Conservation (phyloP, 2,113 vertebrate species). For the Phalacrocorax aristotelis region DNA sequence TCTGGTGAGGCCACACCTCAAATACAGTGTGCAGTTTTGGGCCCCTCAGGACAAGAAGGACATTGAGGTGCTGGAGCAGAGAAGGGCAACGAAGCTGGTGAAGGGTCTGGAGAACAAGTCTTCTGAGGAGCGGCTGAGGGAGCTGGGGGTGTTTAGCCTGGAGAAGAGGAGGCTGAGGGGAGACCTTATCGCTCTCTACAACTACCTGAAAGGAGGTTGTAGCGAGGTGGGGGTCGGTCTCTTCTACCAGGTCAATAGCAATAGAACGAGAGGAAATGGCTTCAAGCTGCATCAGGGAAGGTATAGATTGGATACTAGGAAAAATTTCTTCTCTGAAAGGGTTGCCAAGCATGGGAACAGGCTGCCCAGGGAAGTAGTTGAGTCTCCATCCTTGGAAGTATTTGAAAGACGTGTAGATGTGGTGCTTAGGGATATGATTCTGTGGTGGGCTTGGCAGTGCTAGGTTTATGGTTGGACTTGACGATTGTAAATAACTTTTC, state of each 20-base stretch:
- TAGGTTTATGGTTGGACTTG: background rate
- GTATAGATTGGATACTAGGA: background rate
- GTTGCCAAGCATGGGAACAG: background rate
- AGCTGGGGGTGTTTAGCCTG: rapidly evolving
- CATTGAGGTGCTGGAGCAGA: background rate
- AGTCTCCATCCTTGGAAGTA: background rate
- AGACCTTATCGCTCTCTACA: rapidly evolving
- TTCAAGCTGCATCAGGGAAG: background rate
- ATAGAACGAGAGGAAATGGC: background rate
- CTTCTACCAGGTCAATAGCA: rapidly evolving
- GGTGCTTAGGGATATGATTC: background rate
- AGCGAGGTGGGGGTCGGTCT: rapidly evolving
- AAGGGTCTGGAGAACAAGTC: background rate
- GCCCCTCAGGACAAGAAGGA: background rate
- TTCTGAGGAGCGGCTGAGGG: rapidly evolving
- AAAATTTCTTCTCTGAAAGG: background rate
- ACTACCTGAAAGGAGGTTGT: background rate
- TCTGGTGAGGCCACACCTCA: rapidly evolving
- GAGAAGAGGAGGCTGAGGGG: background rate
- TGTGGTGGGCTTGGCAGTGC: background rate
- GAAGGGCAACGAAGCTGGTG: rapidly evolving
- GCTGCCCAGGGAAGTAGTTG: background rate
- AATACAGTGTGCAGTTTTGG: background rate
- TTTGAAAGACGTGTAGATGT: background rate
- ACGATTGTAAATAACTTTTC: background rate